Evolutionary conservation across 2,797 vertebrate genomes (phyloP).

Genomic region (Pangasius djambal): DNA sequence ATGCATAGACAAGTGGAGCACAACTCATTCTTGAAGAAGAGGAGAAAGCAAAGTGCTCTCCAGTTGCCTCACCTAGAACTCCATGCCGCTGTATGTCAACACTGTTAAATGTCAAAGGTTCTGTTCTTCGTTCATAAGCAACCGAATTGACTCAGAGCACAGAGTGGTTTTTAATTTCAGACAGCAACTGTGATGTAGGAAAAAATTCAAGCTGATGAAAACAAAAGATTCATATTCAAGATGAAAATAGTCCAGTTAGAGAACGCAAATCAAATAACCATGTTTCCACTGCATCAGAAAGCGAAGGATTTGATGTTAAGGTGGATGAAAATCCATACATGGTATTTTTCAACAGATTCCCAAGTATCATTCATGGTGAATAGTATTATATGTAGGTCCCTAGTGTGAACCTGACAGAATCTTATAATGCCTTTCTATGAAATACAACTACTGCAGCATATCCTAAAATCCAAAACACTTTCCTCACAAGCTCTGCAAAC

Average conservation of each 20-base stretch:
- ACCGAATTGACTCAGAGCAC: slow-evolving; percentile 32
- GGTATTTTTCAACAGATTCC: slow-evolving; percentile 19
- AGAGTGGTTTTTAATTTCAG: slow-evolving; percentile 45
- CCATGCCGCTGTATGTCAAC: slow-evolving; percentile 40
- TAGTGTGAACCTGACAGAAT: slow-evolving; percentile 11
- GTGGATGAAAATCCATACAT: not conserved
- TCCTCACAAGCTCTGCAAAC: not conserved
- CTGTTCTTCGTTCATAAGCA: slow-evolving; percentile 29
- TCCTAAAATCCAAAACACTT: slow-evolving; percentile 25
- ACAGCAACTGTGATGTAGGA: not conserved
- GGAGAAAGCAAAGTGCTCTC: slow-evolving; percentile 30
- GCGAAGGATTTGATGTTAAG: slow-evolving; percentile 18
- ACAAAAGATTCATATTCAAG: slow-evolving; percentile 1
- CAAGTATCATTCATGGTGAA: slow-evolving; percentile 13
- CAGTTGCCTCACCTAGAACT: slow-evolving; percentile 18
- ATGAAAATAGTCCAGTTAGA: slow-evolving; percentile 6
- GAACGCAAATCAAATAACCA: slow-evolving; percentile 18
- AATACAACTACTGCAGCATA: not conserved
- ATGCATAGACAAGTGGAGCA: slow-evolving; percentile 52
- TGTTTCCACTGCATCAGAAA: not conserved
- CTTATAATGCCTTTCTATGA: not conserved
- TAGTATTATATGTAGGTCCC: slow-evolving; percentile 6
- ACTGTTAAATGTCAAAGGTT: slow-evolving; percentile 49
- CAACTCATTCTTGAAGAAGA: slow-evolving; percentile 54
- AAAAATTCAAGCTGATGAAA: slow-evolving; percentile 11